Evolutionary conservation across 92 coral and sea anemone species (phyloP).

Genomic region (Bergia sp.): DNA sequence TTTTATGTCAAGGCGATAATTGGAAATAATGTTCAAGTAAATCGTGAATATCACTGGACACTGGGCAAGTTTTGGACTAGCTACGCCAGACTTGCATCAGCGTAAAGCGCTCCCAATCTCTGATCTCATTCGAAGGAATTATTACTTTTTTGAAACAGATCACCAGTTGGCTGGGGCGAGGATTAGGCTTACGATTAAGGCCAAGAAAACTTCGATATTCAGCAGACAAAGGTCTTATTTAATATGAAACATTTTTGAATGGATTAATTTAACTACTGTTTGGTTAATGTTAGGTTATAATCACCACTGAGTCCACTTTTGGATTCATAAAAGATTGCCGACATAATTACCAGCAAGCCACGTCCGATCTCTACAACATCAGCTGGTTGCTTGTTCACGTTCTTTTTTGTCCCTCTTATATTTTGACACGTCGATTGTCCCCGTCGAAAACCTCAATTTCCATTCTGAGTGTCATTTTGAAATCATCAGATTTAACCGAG

Average conservation of each 20-base stretch:
- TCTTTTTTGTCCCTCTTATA: constrained; percentile 25
- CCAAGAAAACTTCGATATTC: constrained; percentile 56
- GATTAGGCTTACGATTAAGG: constrained; percentile 52
- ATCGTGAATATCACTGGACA: constrained; percentile 34
- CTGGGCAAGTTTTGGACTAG: constrained; percentile 29
- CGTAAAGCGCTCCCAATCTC: constrained; percentile 35
- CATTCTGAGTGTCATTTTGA: not conserved
- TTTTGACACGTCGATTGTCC: constrained; percentile 22
- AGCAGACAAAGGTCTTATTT: constrained; percentile 75
- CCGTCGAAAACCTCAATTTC: not conserved
- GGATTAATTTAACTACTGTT: constrained; percentile 90
- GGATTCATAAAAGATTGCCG: constrained; percentile 87
- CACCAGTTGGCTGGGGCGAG: constrained; percentile 35
- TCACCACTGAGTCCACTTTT: constrained; percentile 74
- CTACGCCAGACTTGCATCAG: not conserved
- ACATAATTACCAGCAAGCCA: constrained; percentile 60
- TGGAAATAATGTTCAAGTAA: constrained; percentile 53
- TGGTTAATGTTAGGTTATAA: constrained; percentile 87
- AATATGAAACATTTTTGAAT: constrained; percentile 83
- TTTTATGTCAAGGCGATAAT: constrained; percentile 68
- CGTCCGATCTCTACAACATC: constrained; percentile 44
- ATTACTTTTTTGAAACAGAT: constrained; percentile 53
- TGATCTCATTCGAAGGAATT: constrained; percentile 60
- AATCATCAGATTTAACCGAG: constrained; percentile 35
- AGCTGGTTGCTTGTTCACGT: constrained; percentile 20